Percentiles rank a stretch among this genome's conserved stretches.
phyloP scores from a whole-genome alignment of 2,113 vertebrate species.

The Seriola quinqueradiata region DNA sequence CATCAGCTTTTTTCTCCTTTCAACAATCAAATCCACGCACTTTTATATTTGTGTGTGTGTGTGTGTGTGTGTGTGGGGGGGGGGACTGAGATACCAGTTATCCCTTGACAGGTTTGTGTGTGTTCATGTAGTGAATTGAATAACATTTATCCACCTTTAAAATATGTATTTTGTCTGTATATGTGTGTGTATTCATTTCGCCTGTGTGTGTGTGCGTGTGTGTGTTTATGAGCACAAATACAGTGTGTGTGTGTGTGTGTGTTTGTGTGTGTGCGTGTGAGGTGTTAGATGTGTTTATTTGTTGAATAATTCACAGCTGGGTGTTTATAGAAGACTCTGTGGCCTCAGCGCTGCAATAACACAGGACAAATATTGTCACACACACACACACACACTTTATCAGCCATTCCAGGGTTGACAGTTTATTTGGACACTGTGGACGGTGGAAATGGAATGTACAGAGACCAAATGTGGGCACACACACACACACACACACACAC shows the following conservation, averaged over 20 bases:
- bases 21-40: constrained; percentile 26
- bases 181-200: constrained; percentile 17
- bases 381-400: constrained; percentile 52
- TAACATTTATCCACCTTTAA: constrained; percentile 25
- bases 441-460: constrained; percentile 59
- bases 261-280: constrained; percentile 13
- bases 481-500: neutral
- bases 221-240: constrained; percentile 49
- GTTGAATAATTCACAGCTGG: constrained; percentile 75
- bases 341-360: constrained; percentile 75
- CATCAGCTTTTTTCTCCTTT: constrained; percentile 32
- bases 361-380: constrained; percentile 70
- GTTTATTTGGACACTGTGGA: constrained; percentile 76
- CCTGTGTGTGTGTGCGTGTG: neutral
- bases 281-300: constrained; percentile 64
- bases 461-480: constrained; percentile 10
- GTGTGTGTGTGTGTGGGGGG: neutral
- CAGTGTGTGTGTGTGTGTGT: neutral
- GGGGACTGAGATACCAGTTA: neutral
- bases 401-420: constrained; percentile 53
- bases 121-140: constrained; percentile 1
- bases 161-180: constrained; percentile 18
- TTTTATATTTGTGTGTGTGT: neutral
- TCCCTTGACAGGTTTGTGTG: neutral
- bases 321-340: constrained; percentile 73